Base-by-base conservation (phyloP, 2,888 invertebrate species). In the Tortricodes alternella region DNA sequence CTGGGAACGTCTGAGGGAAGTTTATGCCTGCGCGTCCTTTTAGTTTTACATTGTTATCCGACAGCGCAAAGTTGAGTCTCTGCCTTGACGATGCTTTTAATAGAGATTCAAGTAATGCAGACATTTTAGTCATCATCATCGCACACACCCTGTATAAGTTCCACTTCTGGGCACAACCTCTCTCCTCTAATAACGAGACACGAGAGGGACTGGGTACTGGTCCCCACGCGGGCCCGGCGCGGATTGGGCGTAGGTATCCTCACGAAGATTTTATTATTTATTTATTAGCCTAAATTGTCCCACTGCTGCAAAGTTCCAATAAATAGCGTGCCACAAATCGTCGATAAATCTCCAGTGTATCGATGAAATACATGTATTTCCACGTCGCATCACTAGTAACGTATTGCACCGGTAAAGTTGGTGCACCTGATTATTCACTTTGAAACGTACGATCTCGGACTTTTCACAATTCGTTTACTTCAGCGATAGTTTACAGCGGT, bases 51-150 rank as follows among this genome's bases (percentile, higher is more conserved):
- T 58, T 53, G 66, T 61, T 70, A 69, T 61, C 60, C 55, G 48
- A 63, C 60, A 62, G 49, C 44, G 23, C 23, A 51, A 55, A 48
- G 53, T 55, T 55, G 24, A 48, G 32, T 53, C 53, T 48, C 48
- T 44, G 68, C 66, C 65, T 70, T 63, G 56, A 53, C 58, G 55
- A 62, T 69, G 67, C 68, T 70, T 67, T 63, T 66, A 55, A 50
- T 43, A 51, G 43, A 15, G 44, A 38, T 46, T 56, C 49, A 29
- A 27, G 37, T 53, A 16, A 57, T 58, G 56, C 50, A 46, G 43
- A 5, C 2, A 34, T 15, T 34, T 34, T 11, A 5, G 34, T 6
- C 13, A 24, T 23, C 7, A n/a, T n/a, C n/a, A n/a, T n/a, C n/a
- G n/a, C n/a, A n/a, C n/a, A n/a, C n/a, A n/a, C n/a, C n/a, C n/a